Percentiles rank a stretch among this genome's conserved stretches.
Conservation (phyloP, 2,888 invertebrate genomes). For the Byasa hedistus region DNA sequence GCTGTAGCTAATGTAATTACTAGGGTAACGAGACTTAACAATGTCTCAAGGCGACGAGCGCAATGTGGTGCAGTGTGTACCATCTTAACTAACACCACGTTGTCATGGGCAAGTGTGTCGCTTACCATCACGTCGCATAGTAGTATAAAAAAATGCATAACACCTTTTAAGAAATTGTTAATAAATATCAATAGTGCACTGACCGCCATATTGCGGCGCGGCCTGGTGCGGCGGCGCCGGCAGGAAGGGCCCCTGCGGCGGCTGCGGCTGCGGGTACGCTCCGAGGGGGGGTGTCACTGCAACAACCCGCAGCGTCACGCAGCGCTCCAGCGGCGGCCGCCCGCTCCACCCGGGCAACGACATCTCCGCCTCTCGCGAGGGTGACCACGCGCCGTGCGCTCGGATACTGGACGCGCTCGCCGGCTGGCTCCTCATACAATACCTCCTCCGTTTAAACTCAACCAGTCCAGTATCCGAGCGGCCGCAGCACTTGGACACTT, state of each 20-base stretch:
- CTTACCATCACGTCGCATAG: no score
- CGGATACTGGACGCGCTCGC: neutral
- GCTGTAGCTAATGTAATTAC: no score
- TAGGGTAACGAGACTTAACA: no score
- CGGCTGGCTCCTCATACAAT: neutral
- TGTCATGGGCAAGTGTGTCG: no score
- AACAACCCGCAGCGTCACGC: constrained; percentile 58
- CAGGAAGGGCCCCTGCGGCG: constrained; percentile 81
- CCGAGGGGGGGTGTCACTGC: constrained; percentile 77
- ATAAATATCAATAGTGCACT: constrained; percentile 24
- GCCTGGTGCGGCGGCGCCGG: constrained; percentile 83
- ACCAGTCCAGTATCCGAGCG: neutral
- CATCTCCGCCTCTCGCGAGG: constrained; percentile 32
- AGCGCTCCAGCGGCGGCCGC: constrained; percentile 24
- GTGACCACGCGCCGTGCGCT: constrained; percentile 5
- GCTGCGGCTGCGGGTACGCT: constrained; percentile 81
- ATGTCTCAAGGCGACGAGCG: no score
- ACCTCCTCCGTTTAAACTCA: neutral
- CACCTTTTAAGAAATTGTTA: no score
- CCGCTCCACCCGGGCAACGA: constrained; percentile 34
- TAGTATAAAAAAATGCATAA: no score
- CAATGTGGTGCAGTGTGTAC: no score
- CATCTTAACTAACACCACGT: no score
- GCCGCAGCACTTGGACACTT: constrained; percentile 1
- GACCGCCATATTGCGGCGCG: constrained; percentile 76